Conservation (phyloP, 2,888 invertebrate species). For the Pyrochroa serraticornis region DNA sequence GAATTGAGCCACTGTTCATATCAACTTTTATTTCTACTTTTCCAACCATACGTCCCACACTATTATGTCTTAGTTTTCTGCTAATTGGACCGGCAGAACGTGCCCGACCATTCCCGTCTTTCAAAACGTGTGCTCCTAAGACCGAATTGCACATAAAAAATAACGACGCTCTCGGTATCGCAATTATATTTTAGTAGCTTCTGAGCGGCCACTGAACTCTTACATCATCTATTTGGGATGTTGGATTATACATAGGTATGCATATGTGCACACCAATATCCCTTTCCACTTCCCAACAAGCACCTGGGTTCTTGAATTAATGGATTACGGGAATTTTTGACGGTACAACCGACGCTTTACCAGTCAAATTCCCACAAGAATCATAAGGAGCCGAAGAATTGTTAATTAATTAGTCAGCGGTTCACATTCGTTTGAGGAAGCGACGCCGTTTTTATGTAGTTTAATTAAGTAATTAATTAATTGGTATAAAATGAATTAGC, state of each 20-base stretch:
- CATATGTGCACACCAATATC: too few relatives aligned
- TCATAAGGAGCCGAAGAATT: too few relatives aligned
- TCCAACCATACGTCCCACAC: neutral
- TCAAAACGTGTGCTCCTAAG: constrained; percentile 25
- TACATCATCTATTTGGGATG: constrained; percentile 18
- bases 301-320: too few relatives aligned
- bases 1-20: neutral
- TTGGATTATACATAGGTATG: neutral
- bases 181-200: constrained; percentile 28
- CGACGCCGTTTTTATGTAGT: too few relatives aligned
- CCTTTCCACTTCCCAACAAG: too few relatives aligned
- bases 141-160: constrained; percentile 33
- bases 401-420: too few relatives aligned
- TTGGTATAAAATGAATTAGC: too few relatives aligned
- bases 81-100: constrained; percentile 29
- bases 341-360: too few relatives aligned
- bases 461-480: too few relatives aligned
- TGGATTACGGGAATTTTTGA: too few relatives aligned
- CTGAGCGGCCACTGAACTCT: constrained; percentile 21
- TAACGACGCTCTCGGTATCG: constrained; percentile 28
- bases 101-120: constrained; percentile 26
- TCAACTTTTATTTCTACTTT: constrained; percentile 11
- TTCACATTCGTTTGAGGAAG: too few relatives aligned
- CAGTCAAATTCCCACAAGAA: too few relatives aligned
- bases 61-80: constrained; percentile 1